phyloP scores from a whole-genome alignment of 2,113 vertebrate species.

The Scomber japonicus region DNA sequence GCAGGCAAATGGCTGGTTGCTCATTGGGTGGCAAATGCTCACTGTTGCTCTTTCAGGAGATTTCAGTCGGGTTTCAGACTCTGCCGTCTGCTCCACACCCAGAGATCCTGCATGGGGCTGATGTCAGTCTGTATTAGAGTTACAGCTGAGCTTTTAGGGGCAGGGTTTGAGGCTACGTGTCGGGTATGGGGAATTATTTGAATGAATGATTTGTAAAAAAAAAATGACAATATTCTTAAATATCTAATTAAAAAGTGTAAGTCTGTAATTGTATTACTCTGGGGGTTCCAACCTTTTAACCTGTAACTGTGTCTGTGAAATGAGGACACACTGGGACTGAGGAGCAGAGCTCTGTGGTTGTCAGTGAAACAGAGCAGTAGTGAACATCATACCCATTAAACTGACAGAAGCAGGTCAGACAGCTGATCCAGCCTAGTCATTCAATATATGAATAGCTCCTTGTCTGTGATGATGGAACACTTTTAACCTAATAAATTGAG shows the following conservation, averaged over 20 bases:
- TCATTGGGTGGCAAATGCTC: too few species aligned
- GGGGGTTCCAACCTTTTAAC: constrained; percentile 61
- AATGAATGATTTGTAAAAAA: constrained; percentile 53
- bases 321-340: constrained; percentile 64
- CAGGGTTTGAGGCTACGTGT: neutral
- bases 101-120: neutral
- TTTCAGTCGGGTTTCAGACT: constrained; percentile 17
- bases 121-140: constrained; percentile 23
- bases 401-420: constrained; percentile 84
- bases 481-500: constrained; percentile 84
- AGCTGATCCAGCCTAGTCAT: constrained; percentile 81
- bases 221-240: constrained; percentile 35
- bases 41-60: neutral
- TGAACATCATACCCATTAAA: constrained; percentile 82
- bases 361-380: constrained; percentile 72
- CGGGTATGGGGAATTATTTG: constrained; percentile 9
- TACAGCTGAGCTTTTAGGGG: constrained; percentile 1
- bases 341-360: constrained; percentile 56
- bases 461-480: constrained; percentile 76
- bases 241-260: constrained; percentile 71
- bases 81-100: neutral
- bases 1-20: neutral
- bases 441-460: constrained; percentile 84
- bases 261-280: constrained; percentile 49
- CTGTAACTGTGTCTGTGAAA: constrained; percentile 66